A percentile compares a stretch with the other conserved stretches of the same genome.
These are phyloP conservation scores for Actinemys pallida DNA, from an alignment of 2,113 vertebrate genomes.

Conservation along the genomic window DNA sequence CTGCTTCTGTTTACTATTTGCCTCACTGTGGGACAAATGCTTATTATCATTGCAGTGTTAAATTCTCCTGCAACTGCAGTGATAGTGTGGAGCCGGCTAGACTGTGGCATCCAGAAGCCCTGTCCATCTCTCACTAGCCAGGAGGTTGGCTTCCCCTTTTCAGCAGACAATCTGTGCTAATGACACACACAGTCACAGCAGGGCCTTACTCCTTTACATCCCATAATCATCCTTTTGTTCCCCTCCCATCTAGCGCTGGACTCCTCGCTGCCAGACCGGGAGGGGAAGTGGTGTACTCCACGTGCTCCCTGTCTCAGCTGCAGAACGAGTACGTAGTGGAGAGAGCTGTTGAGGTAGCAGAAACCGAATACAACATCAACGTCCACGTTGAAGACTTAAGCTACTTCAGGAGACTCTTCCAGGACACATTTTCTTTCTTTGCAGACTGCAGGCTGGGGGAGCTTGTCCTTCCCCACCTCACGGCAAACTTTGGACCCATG, in stretches of 20 bases:
- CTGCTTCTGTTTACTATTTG: fast-evolving
- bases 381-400: conserved; percentile 83
- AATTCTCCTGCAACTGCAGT: fast-evolving
- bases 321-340: conserved; percentile 93
- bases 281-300: conserved; percentile 91
- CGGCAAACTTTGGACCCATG: conserved; percentile 94
- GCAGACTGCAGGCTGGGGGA: conserved; percentile 84
- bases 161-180: fast-evolving
- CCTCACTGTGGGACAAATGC: not conserved
- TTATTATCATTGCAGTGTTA: not conserved
- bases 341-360: conserved; percentile 82
- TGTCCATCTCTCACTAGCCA: fast-evolving
- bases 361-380: conserved; percentile 79
- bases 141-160: fast-evolving
- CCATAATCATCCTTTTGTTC: fast-evolving
- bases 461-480: conserved; percentile 92
- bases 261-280: conserved; percentile 84
- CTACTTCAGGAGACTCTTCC: conserved; percentile 81
- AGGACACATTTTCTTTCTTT: conserved; percentile 89
- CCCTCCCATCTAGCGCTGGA: conserved; percentile 83
- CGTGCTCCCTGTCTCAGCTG: conserved; percentile 91
- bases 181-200: not conserved
- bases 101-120: not conserved
- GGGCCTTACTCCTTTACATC: not conserved
- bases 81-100: not conserved